Percentiles rank a stretch among this genome's conserved stretches.
These are phyloP conservation scores for Ranitomeya variabilis DNA, from an alignment of 2,113 vertebrate genomes.

Conservation along the genomic window DNA sequence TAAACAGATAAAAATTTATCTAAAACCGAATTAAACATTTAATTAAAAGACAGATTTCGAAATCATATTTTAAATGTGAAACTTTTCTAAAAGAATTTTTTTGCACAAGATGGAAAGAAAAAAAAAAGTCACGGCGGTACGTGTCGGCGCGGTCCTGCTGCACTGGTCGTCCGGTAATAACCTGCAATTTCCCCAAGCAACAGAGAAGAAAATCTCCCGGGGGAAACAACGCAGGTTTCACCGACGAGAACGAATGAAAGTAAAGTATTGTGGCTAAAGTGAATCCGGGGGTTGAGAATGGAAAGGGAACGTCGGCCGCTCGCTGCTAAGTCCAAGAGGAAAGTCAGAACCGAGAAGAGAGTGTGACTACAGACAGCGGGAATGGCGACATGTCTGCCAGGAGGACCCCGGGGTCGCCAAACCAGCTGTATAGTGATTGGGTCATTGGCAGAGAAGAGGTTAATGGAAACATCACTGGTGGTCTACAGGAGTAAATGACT, in stretches of 20 bases:
- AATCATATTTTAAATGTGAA: too few relatives aligned
- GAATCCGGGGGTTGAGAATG: not conserved
- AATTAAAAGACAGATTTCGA: too few relatives aligned
- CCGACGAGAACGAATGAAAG: conserved; percentile 12
- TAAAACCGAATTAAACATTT: too few relatives aligned
- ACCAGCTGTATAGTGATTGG: too few relatives aligned
- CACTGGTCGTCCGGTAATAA: not conserved
- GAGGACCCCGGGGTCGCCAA: too few relatives aligned
- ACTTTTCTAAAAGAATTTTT: too few relatives aligned
- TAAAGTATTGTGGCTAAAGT: conserved; percentile 4
- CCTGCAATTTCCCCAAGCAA: conserved; percentile 18
- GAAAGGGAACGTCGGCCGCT: not conserved
- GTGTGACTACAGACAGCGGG: not conserved
- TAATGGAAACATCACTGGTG: too few relatives aligned
- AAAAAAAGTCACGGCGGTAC: not conserved
- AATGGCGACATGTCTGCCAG: not conserved
- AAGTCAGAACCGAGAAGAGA: not conserved
- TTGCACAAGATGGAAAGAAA: too few relatives aligned
- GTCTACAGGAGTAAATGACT: too few relatives aligned
- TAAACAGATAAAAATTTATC: too few relatives aligned
- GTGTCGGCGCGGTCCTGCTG: not conserved
- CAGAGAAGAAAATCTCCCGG: conserved; percentile 23
- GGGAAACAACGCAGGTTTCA: not conserved
- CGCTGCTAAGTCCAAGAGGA: not conserved
- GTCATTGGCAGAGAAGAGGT: too few relatives aligned